These are phyloP conservation scores for Phasia obesa DNA, from an alignment of 2,888 invertebrate genomes.

Conservation along the genomic window DNA sequence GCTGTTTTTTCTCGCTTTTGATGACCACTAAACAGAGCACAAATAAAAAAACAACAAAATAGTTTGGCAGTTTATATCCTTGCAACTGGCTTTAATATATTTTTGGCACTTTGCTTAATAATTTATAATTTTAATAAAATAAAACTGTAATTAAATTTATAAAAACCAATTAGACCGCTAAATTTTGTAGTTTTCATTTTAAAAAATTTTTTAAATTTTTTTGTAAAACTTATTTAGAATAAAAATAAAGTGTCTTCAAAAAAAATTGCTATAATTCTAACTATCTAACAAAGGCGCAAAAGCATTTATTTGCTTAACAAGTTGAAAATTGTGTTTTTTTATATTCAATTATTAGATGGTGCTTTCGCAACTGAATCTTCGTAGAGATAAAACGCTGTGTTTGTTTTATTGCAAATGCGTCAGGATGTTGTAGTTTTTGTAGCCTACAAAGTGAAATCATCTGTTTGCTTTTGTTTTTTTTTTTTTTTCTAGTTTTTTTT, in stretches of 20 bases:
- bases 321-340: slow-evolving; percentile 20
- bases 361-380: slow-evolving; percentile 23
- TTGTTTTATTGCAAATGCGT: no score
- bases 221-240: no score
- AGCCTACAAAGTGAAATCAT: slow-evolving; percentile 36
- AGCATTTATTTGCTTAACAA: slow-evolving; percentile 22
- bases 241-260: slow-evolving; percentile 4
- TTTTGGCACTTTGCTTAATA: slow-evolving; percentile 67
- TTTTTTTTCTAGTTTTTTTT: slow-evolving; percentile 11
- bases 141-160: not conserved
- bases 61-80: slow-evolving; percentile 73
- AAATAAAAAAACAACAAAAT: slow-evolving; percentile 52
- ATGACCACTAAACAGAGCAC: not conserved
- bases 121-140: slow-evolving; percentile 41
- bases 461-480: slow-evolving; percentile 40
- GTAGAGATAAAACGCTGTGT: slow-evolving; percentile 15
- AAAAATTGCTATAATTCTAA: slow-evolving; percentile 17
- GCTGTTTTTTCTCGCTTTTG: not conserved
- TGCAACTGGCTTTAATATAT: slow-evolving; percentile 72
- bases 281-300: slow-evolving; percentile 48
- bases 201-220: no score
- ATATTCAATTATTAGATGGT: slow-evolving; percentile 23
- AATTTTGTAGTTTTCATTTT: no score
- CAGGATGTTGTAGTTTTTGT: slow-evolving; percentile 1
- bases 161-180: not conserved